phyloP scores from a whole-genome alignment of 2,888 invertebrate genomes.

The Lissocephala sabroskyi region DNA sequence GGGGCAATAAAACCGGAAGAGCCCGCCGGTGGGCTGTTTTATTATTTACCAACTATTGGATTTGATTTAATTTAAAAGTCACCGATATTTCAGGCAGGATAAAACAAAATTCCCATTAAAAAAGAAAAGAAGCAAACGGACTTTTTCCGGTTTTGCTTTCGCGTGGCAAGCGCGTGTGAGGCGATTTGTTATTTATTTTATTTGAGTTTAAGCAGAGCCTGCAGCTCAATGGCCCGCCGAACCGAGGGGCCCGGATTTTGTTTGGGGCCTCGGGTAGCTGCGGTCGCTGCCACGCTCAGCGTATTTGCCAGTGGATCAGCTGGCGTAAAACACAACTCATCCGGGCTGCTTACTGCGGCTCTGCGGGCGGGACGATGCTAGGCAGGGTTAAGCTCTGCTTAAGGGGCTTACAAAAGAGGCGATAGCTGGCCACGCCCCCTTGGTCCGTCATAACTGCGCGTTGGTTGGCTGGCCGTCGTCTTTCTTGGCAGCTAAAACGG shows the following conservation, averaged over 20 bases:
- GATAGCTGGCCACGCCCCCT: conserved; percentile 1
- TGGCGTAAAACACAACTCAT: conserved; percentile 43
- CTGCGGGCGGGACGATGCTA: not conserved
- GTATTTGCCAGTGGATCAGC: conserved; percentile 28
- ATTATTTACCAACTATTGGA: conserved; percentile 64
- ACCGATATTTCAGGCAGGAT: too few relatives aligned
- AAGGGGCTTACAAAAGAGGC: conserved; percentile 35
- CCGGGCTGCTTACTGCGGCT: conserved; percentile 38
- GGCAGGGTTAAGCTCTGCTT: conserved; percentile 46
- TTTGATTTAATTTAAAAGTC: conserved; percentile 49
- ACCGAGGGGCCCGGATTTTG: too few relatives aligned
- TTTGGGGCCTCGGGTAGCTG: not conserved
- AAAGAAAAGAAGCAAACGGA: not conserved
- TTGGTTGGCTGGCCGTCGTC: not conserved
- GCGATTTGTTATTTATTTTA: not conserved
- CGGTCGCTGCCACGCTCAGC: not conserved
- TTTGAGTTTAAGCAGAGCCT: not conserved
- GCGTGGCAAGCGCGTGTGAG: not conserved
- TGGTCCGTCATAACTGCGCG: not conserved
- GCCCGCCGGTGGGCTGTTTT: conserved; percentile 34
- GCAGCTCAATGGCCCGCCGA: not conserved
- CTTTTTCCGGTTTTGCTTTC: not conserved
- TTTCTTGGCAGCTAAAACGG: too few relatives aligned
- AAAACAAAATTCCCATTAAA: not conserved
- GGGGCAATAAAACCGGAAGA: conserved; percentile 46